Conservation (phyloP, 2,888 invertebrate genomes). For the Graphium colonna region DNA sequence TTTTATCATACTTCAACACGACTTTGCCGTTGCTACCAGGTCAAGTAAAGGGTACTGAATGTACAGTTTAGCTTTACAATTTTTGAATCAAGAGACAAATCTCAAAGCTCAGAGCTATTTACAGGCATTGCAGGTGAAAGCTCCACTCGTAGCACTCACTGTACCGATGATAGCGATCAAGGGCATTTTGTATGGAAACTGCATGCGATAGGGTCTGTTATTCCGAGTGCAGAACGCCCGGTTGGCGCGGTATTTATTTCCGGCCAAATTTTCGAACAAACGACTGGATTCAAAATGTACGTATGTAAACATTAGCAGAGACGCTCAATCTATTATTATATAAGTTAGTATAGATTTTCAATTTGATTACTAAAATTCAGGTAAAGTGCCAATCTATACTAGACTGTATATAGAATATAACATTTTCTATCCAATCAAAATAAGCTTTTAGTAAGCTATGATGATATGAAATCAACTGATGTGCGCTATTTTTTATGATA, state of each 20-base stretch:
- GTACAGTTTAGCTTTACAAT: slow-evolving; percentile 1
- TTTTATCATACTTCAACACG: too few relatives aligned
- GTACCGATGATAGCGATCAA: slow-evolving; percentile 63
- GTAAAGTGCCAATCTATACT: too few relatives aligned
- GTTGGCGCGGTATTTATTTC: slow-evolving; percentile 13
- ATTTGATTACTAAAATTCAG: too few relatives aligned
- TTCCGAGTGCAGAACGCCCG: slow-evolving; percentile 39
- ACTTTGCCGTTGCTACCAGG: neutral
- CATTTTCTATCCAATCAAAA: too few relatives aligned
- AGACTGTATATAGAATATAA: too few relatives aligned
- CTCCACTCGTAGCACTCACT: slow-evolving; percentile 63
- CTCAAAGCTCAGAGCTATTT: slow-evolving; percentile 19
- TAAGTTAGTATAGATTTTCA: too few relatives aligned
- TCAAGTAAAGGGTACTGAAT: neutral
- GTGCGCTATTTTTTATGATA: too few relatives aligned
- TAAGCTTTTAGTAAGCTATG: too few relatives aligned
- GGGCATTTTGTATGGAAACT: slow-evolving; percentile 62
- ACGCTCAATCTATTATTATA: too few relatives aligned
- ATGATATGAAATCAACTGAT: too few relatives aligned
- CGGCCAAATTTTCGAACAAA: neutral
- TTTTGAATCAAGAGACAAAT: slow-evolving; percentile 26
- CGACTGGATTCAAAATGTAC: too few relatives aligned
- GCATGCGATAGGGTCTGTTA: slow-evolving; percentile 59
- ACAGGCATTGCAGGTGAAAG: slow-evolving; percentile 31
- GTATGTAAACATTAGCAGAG: too few relatives aligned